Conservation (phyloP, 2,888 invertebrate genomes). For the Nomada flava region DNA sequence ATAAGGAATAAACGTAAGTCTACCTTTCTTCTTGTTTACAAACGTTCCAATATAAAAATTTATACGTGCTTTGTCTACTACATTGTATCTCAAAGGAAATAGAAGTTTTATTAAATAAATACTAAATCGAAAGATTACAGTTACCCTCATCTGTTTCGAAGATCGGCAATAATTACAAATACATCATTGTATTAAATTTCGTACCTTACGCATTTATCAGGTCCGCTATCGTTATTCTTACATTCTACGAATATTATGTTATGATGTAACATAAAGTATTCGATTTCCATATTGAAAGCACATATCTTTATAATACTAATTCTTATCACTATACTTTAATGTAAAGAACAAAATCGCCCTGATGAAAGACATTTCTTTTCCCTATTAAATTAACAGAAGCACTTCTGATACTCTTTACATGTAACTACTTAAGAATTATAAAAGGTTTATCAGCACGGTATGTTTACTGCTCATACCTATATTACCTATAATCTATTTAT, state of each 20-base stretch:
- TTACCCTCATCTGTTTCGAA: background rate
- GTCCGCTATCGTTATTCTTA: background rate
- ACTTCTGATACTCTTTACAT: background rate
- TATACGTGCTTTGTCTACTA: background rate
- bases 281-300: background rate
- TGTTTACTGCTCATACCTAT: background rate
- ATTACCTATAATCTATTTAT: background rate
- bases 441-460: conserved; percentile 6
- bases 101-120: background rate
- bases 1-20: conserved; percentile 4
- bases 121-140: background rate
- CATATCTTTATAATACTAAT: background rate
- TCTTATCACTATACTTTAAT: background rate
- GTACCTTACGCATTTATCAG: background rate
- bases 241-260: background rate
- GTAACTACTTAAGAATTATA: background rate
- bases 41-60: conserved; percentile 30
- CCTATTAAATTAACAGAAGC: conserved; percentile 1
- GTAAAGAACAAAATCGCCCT: background rate
- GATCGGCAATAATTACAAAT: background rate
- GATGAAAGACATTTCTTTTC: conserved; percentile 7
- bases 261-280: background rate
- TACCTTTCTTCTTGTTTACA: background rate
- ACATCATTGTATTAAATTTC: conserved; percentile 5
- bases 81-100: background rate